These are phyloP conservation scores for Poeciliopsis paucimaculata DNA, from an alignment of 2,797 vertebrate genomes.

Conservation along the genomic window DNA sequence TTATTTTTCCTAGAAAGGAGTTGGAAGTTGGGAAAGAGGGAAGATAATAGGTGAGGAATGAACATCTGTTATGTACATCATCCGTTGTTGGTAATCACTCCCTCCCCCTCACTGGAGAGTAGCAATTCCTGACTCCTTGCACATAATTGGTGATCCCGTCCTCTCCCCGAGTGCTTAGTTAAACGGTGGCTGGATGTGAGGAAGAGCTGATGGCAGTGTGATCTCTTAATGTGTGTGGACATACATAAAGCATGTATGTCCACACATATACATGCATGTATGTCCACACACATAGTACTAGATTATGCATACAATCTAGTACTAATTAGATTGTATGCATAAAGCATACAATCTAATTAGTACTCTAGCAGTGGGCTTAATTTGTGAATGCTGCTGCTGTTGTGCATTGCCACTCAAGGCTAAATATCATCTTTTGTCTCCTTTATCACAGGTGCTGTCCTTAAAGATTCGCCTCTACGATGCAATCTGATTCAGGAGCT, in stretches of 20 bases:
- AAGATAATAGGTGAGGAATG: constrained; percentile 35
- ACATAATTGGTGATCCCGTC: constrained; percentile 75
- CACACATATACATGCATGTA: too few relatives aligned
- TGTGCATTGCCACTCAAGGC: constrained; percentile 49
- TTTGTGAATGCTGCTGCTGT: constrained; percentile 36
- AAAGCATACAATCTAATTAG: constrained; percentile 43
- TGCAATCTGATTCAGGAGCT: constrained; percentile 48
- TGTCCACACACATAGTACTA: too few relatives aligned
- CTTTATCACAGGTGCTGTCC: constrained; percentile 64
- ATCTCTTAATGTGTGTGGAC: constrained; percentile 57
- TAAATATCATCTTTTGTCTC: constrained; percentile 64
- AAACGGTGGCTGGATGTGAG: constrained; percentile 71
- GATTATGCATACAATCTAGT: too few relatives aligned
- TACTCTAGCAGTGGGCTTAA: constrained; percentile 44
- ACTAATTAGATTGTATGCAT: too few relatives aligned
- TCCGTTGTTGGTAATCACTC: constrained; percentile 70
- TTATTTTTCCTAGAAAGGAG: constrained; percentile 21
- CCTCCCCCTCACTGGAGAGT: constrained; percentile 59
- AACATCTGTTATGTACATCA: constrained; percentile 61
- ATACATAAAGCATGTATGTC: constrained; percentile 31
- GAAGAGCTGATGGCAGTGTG: constrained; percentile 60
- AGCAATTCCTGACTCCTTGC: constrained; percentile 75
- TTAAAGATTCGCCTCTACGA: constrained; percentile 52
- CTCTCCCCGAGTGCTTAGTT: constrained; percentile 59
- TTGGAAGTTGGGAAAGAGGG: constrained; percentile 14